These are phyloP conservation scores for Boulengerochromis microlepis DNA, from an alignment of 2,113 vertebrate species.

Conservation along the genomic window DNA sequence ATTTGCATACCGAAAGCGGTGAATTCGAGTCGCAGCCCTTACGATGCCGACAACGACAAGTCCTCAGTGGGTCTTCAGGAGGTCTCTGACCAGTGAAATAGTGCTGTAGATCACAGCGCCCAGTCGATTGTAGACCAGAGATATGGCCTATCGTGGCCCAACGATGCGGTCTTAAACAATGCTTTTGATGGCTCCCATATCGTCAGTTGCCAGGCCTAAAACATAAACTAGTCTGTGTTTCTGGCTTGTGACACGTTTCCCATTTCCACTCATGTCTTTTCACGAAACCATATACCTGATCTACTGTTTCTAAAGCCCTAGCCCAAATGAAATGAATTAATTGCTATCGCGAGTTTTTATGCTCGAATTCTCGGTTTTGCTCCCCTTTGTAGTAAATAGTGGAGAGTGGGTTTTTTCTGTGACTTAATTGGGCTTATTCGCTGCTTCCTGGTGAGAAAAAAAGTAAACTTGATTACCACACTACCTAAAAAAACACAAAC, in stretches of 20 bases:
- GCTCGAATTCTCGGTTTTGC: not conserved
- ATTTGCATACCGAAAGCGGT: conserved; percentile 19
- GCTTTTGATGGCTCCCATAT: not conserved
- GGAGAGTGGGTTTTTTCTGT: not conserved
- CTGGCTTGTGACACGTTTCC: not conserved
- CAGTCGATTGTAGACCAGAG: not conserved
- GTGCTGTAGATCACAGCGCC: not conserved
- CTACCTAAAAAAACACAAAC: not conserved
- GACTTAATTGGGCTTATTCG: not conserved
- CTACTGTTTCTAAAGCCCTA: not conserved
- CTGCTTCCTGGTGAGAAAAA: not conserved
- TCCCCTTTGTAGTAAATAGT: not conserved
- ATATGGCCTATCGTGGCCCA: not conserved
- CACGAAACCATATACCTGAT: not conserved
- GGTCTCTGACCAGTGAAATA: not conserved
- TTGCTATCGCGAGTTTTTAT: not conserved
- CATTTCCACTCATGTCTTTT: not conserved
- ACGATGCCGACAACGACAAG: not conserved
- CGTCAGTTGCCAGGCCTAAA: not conserved
- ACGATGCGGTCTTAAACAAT: not conserved
- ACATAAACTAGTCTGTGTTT: not conserved
- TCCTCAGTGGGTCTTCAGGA: not conserved
- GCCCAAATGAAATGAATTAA: not conserved
- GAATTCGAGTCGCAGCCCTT: not conserved
- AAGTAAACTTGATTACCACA: not conserved